Evolutionary conservation across 2,888 invertebrate genomes (phyloP).

Genomic region (Ommatoiulus sabulosus): DNA sequence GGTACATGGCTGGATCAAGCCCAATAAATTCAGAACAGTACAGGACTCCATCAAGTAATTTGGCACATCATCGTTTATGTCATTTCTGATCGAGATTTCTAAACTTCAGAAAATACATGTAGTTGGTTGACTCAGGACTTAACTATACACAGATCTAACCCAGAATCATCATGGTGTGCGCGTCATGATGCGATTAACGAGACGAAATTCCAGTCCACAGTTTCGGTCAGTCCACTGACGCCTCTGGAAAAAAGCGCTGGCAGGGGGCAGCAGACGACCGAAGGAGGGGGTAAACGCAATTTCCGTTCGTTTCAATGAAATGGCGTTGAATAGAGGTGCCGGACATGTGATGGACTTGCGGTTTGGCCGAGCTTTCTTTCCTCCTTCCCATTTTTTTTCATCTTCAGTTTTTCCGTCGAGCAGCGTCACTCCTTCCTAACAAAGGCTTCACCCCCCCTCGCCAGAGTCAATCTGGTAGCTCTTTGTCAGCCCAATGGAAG

Average conservation of each 20-base stretch:
- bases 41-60: too few relatives aligned
- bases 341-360: conserved; percentile 1
- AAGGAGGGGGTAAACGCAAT: not conserved
- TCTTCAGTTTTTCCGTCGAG: not conserved
- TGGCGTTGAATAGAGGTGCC: not conserved
- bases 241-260: not conserved
- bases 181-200: too few relatives aligned
- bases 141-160: too few relatives aligned
- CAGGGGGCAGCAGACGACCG: not conserved
- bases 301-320: not conserved
- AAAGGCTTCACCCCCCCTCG: not conserved
- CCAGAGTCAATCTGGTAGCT: not conserved
- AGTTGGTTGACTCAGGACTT: too few relatives aligned
- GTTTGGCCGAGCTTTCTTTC: not conserved
- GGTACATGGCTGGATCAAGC: too few relatives aligned
- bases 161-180: too few relatives aligned
- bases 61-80: too few relatives aligned
- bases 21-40: too few relatives aligned
- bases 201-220: not conserved
- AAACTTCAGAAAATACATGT: too few relatives aligned
- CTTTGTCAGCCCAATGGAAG: not conserved
- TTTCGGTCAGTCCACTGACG: not conserved
- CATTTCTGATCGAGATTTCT: too few relatives aligned
- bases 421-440: not conserved
- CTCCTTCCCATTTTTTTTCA: not conserved